A percentile compares a stretch with the other conserved stretches of the same genome.
Evolutionary conservation across 37 sponge, comb jelly and placozoan genomes (phyloP).

Genomic region (Lycopodina hypogea): DNA sequence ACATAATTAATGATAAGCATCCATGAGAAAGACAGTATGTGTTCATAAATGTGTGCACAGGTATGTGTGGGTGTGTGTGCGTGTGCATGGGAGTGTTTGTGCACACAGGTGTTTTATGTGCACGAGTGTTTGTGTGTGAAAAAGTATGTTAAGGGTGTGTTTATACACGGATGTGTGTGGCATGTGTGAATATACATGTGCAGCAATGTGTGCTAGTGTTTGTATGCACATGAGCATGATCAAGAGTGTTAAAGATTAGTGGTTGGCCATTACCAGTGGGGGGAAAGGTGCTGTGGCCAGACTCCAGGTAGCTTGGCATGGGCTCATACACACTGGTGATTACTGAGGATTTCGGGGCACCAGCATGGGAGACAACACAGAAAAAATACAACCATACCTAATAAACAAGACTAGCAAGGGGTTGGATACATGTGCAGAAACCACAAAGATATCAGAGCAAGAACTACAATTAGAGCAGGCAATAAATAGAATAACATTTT

Average conservation of each 20-base stretch:
- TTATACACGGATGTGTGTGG: no score
- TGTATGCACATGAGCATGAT: conserved; percentile 1
- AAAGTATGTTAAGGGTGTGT: no score
- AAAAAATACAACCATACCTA: no score
- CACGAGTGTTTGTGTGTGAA: no score
- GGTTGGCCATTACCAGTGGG: conserved; percentile 36
- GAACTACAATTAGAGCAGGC: no score
- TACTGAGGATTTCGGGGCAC: conserved; percentile 87
- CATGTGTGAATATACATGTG: conserved; percentile 10
- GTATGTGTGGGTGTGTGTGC: conserved; percentile 21
- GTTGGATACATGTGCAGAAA: no score
- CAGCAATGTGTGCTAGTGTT: no score
- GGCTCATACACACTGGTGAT: conserved; percentile 71
- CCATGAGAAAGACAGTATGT: not conserved
- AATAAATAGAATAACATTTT: no score
- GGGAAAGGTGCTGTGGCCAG: conserved; percentile 18
- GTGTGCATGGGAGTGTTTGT: not conserved
- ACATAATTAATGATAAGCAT: not conserved
- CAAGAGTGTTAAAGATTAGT: conserved; percentile 48
- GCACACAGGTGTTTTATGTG: no score
- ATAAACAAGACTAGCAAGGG: no score
- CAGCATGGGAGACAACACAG: conserved; percentile 94
- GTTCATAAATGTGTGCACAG: conserved; percentile 5
- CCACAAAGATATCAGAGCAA: no score
- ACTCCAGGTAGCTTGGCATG: conserved; percentile 60